These are phyloP conservation scores for Cydia splendana DNA, from an alignment of 1,140 invertebrate species.

Conservation along the genomic window DNA sequence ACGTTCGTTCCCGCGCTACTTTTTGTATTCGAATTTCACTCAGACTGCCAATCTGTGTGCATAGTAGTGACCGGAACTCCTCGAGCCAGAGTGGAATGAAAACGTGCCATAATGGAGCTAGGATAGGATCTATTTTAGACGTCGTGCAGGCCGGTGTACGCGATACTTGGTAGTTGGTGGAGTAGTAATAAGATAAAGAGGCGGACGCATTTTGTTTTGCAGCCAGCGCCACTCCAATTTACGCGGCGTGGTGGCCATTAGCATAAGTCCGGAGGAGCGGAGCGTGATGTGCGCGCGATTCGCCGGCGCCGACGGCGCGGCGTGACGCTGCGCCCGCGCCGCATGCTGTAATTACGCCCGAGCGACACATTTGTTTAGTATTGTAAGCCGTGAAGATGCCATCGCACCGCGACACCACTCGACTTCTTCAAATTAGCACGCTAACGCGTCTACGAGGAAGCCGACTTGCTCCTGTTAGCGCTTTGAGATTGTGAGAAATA, in stretches of 20 bases:
- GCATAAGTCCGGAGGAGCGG: conserved; percentile 69
- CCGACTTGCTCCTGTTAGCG: conserved; percentile 5
- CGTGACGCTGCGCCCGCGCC: conserved; percentile 42
- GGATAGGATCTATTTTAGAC: conserved; percentile 52
- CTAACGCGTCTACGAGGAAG: conserved; percentile 54
- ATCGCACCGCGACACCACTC: conserved; percentile 64
- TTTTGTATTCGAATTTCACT: conserved; percentile 78
- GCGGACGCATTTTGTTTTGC: conserved; percentile 75
- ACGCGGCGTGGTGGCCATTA: conserved; percentile 73
- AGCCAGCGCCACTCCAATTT: conserved; percentile 74
- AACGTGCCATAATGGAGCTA: conserved; percentile 47
- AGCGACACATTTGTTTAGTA: conserved; percentile 78
- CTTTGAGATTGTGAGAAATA: conserved; percentile 10
- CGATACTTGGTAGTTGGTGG: conserved; percentile 53
- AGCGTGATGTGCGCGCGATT: conserved; percentile 68
- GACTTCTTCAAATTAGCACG: conserved; percentile 71
- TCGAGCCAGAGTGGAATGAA: conserved; percentile 44
- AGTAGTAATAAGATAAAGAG: conserved; percentile 77
- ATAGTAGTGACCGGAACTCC: conserved; percentile 53
- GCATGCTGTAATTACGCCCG: conserved; percentile 66
- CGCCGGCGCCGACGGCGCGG: conserved; percentile 49
- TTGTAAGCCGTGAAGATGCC: conserved; percentile 77
- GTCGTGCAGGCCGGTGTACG: conserved; percentile 41
- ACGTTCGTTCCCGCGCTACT: conserved; percentile 75
- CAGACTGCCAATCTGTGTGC: conserved; percentile 63